phyloP scores from a whole-genome alignment of 1,140 invertebrate species.

The Dinoponera quadriceps region DNA sequence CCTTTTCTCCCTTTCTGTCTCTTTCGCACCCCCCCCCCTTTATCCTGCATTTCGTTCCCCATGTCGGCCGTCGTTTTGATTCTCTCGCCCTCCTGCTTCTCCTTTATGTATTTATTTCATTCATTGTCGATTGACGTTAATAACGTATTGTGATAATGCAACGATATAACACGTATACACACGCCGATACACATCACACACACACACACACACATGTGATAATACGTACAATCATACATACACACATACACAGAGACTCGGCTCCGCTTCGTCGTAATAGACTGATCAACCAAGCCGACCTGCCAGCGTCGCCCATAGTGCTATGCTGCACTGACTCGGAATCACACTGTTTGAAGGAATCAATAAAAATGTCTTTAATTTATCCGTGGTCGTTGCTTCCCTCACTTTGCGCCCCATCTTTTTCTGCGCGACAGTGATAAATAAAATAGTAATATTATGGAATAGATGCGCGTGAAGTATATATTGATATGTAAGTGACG shows the following conservation, averaged over 20 bases:
- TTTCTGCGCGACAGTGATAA: not conserved
- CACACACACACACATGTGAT: not conserved
- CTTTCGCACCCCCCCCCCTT: not conserved
- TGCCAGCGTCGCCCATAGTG: conserved; percentile 59
- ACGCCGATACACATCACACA: not conserved
- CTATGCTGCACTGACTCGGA: conserved; percentile 56
- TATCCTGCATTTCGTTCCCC: conserved; percentile 28
- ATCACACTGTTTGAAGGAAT: conserved; percentile 67
- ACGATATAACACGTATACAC: conserved; percentile 48
- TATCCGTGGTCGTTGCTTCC: conserved; percentile 20
- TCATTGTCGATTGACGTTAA: conserved; percentile 60
- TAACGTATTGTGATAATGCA: conserved; percentile 70
- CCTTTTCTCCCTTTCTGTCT: not conserved
- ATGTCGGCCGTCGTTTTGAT: conserved; percentile 50
- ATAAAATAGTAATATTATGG: no score
- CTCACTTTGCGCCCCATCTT: conserved; percentile 17
- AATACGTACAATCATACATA: not conserved
- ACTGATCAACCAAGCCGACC: conserved; percentile 68
- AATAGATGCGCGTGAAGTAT: no score
- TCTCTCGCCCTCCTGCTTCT: conserved; percentile 53
- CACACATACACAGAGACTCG: conserved; percentile 46
- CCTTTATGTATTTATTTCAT: conserved; percentile 63
- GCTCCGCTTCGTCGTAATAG: conserved; percentile 67
- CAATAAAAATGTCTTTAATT: conserved; percentile 73
- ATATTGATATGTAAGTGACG: no score